Percentiles rank a stretch among this genome's conserved stretches.
phyloP scores from a whole-genome alignment of 2,888 invertebrate species.

The Terebella lapidaria region DNA sequence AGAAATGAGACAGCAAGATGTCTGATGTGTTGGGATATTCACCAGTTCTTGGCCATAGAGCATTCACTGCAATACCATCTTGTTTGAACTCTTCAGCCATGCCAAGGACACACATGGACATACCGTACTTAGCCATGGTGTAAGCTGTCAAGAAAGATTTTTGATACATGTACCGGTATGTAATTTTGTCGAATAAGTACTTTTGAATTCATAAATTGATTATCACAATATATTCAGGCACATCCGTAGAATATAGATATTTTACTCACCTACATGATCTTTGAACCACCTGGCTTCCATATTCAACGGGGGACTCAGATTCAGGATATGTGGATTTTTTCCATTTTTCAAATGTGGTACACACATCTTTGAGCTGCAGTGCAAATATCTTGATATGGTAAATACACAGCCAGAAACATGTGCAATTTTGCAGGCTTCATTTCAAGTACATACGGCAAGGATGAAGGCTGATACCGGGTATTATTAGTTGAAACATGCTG shows the following conservation, averaged over 20 bases:
- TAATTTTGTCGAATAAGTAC: no score
- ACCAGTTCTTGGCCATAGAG: constrained; percentile 93
- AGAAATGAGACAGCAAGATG: neutral
- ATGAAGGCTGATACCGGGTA: no score
- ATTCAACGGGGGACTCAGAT: constrained; percentile 89
- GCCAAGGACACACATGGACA: constrained; percentile 96
- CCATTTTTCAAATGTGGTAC: constrained; percentile 81
- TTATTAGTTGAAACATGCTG: no score
- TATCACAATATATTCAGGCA: no score
- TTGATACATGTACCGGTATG: no score
- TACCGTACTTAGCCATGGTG: constrained; percentile 97
- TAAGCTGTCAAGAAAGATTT: constrained; percentile 70
- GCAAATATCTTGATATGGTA: no score
- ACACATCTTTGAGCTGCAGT: constrained; percentile 78
- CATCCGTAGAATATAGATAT: no score
- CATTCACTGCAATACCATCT: constrained; percentile 84
- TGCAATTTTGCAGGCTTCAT: no score
- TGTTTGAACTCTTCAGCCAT: constrained; percentile 90
- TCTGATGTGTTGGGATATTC: neutral
- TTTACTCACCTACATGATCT: no score
- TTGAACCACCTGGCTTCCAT: constrained; percentile 87
- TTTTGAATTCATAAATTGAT: no score
- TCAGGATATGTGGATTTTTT: constrained; percentile 87
- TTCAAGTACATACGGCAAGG: no score
- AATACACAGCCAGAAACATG: no score